Conservation (phyloP, 64 coral and sea anemone genomes). For the Exaiptasia diaphana region DNA sequence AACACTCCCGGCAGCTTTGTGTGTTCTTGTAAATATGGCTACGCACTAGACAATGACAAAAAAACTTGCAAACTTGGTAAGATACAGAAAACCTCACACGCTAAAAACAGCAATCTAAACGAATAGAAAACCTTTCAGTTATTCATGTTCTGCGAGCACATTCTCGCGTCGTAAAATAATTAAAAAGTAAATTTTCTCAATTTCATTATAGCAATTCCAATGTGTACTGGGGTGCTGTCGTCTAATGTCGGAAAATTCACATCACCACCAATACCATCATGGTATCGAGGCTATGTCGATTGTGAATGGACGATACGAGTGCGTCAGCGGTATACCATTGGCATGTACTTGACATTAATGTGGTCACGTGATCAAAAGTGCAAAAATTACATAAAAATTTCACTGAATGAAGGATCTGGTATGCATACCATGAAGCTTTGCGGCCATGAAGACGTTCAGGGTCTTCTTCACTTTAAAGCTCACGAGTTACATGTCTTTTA, state of each 20-base stretch:
- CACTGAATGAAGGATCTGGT: slow-evolving; percentile 13
- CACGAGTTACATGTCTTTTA: slow-evolving; percentile 54
- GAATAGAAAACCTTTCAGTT: too few relatives aligned
- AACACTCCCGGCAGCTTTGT: slow-evolving; percentile 72
- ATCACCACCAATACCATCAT: slow-evolving; percentile 59
- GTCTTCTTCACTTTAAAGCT: slow-evolving; percentile 59
- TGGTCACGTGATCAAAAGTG: slow-evolving; percentile 76
- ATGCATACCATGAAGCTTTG: slow-evolving; percentile 51
- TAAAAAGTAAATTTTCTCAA: too few relatives aligned
- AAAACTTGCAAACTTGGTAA: slow-evolving; percentile 53
- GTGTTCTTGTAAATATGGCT: slow-evolving; percentile 71
- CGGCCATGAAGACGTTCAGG: slow-evolving; percentile 59
- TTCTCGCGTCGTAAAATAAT: too few relatives aligned
- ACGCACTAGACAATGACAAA: slow-evolving; percentile 57
- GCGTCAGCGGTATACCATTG: slow-evolving; percentile 41
- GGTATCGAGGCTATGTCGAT: slow-evolving; percentile 49
- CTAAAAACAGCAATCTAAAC: too few relatives aligned
- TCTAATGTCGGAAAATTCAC: slow-evolving; percentile 47
- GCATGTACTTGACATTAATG: slow-evolving; percentile 46
- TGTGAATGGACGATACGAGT: slow-evolving; percentile 75
- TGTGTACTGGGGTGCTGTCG: slow-evolving; percentile 46
- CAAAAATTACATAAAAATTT: slow-evolving; percentile 56
- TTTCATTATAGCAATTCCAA: slow-evolving; percentile 38
- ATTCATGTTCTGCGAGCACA: too few relatives aligned
- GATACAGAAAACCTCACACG: too few relatives aligned